phyloP scores from a whole-genome alignment of 1,140 invertebrate species.

The Sarcophaga peregrina region DNA sequence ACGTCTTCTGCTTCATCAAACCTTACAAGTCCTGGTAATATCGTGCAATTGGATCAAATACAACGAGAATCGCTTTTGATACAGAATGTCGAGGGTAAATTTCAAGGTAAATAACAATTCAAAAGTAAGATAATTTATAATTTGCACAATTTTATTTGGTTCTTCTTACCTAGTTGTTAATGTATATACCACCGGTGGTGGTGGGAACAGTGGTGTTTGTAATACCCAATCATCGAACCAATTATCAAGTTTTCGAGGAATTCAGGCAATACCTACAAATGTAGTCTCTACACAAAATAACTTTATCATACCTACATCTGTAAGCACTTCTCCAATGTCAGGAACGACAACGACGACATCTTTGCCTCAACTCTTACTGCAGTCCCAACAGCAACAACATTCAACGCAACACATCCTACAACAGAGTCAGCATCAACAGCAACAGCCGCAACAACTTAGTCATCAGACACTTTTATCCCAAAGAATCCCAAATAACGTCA shows the following conservation, averaged over 20 bases:
- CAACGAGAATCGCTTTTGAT: constrained; percentile 51
- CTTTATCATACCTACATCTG: constrained; percentile 12
- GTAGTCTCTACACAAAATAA: constrained; percentile 16
- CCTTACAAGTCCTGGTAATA: constrained; percentile 21
- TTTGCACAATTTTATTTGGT: not conserved
- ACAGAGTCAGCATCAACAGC: constrained; percentile 22
- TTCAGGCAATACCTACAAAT: constrained; percentile 44
- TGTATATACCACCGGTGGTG: constrained; percentile 41
- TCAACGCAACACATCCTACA: not conserved
- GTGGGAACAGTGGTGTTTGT: not conserved
- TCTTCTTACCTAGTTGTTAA: constrained; percentile 45
- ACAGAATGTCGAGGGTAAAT: constrained; percentile 56
- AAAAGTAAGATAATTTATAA: not conserved
- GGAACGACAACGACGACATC: constrained; percentile 15
- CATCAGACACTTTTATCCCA: constrained; percentile 24
- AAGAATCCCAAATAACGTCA: constrained; percentile 28
- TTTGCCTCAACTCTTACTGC: not conserved
- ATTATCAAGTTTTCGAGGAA: constrained; percentile 26
- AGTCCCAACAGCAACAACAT: constrained; percentile 30
- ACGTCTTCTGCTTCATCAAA: not conserved
- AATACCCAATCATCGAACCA: constrained; percentile 29
- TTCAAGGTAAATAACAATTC: constrained; percentile 52
- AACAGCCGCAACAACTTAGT: constrained; percentile 30
- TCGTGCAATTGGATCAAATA: constrained; percentile 46
- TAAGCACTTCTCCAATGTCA: not conserved